phyloP scores from a whole-genome alignment of 2,888 invertebrate genomes.

The Parnassius smintheus region DNA sequence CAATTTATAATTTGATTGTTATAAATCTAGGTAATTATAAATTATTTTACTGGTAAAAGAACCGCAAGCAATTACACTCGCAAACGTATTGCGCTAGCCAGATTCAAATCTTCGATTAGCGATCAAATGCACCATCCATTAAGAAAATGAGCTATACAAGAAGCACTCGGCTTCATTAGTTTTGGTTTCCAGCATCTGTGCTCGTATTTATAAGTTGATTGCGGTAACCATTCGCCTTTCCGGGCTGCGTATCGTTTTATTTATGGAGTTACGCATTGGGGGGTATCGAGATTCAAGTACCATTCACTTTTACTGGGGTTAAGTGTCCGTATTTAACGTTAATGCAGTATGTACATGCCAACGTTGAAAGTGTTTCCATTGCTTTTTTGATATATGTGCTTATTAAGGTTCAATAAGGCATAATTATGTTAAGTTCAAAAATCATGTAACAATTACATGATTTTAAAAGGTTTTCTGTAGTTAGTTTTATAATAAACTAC shows the following conservation, averaged over 20 bases:
- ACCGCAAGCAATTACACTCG: too few species aligned
- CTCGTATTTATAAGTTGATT: constrained; percentile 19
- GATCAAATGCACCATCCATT: constrained; percentile 15
- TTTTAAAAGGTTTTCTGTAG: too few species aligned
- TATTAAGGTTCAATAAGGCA: too few species aligned
- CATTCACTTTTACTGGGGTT: constrained; percentile 17
- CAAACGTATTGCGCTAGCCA: background rate
- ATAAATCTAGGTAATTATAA: too few species aligned
- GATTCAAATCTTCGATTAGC: constrained; percentile 12
- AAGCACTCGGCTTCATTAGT: constrained; percentile 21
- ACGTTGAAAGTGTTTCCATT: too few species aligned
- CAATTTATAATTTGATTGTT: too few species aligned
- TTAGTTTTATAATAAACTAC: too few species aligned
- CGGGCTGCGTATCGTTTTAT: background rate
- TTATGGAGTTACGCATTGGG: constrained; percentile 5
- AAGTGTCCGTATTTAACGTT: constrained; percentile 7
- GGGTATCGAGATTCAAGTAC: constrained; percentile 7
- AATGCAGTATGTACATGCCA: constrained; percentile 6
- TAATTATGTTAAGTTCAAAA: too few species aligned
- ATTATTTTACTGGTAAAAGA: too few species aligned
- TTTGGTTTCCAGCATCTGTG: constrained; percentile 10
- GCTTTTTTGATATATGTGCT: too few species aligned
- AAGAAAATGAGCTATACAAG: constrained; percentile 15
- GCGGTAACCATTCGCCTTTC: constrained; percentile 12
- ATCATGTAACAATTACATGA: too few species aligned